Evolutionary conservation across 2,797 vertebrate genomes (phyloP), one percentile per base, ranked within the genome.

Genomic region (Trachops cirrhosus): DNA sequence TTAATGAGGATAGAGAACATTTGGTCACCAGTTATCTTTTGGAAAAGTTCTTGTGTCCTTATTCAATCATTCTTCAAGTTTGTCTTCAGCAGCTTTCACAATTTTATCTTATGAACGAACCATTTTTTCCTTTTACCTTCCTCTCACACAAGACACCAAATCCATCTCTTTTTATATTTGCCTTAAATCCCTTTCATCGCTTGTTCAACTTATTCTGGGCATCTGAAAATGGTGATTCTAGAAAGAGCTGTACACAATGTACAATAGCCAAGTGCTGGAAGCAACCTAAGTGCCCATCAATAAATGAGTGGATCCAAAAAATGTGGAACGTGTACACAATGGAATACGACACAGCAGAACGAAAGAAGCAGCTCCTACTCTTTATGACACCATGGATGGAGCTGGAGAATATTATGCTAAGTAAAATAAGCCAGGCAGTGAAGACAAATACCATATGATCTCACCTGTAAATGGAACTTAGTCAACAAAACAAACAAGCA

Each of bases 1-100:
- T 94, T 96, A 97, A 97, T 95, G 90, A 97, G 44, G 71, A 78
- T 90, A 21, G 78, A 79, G 94, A 86, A 97, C 94, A 92, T 94
- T 96, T 75, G 91, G 80, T 94, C 68, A 91, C 96, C 52, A 85
- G 82, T 85, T 90, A 74, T 96, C 82, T 83, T 67, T 83, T 73
- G 29, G 78, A 57, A 90, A 95, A 83, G 75, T 87, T 78, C 80
- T 52, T 29, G 1, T 70, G 92, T 34, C 93, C 87, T 95, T 94
- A 95, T 95, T 97, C 90, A 85, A 46, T 95, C 94, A 90, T 93
- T 46, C 37, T 9, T 90, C 54, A 93, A 68, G 75, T 96, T 94
- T 79, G 26, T 85, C 67, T 64, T 93, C 84, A 77, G 44, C 52
- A 48, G 37, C 68, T 75, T 82, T 57, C 34, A 88, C 78, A 96